These are phyloP conservation scores for Drosophila subsilvestris DNA, from an alignment of 2,888 invertebrate species.

Conservation along the genomic window DNA sequence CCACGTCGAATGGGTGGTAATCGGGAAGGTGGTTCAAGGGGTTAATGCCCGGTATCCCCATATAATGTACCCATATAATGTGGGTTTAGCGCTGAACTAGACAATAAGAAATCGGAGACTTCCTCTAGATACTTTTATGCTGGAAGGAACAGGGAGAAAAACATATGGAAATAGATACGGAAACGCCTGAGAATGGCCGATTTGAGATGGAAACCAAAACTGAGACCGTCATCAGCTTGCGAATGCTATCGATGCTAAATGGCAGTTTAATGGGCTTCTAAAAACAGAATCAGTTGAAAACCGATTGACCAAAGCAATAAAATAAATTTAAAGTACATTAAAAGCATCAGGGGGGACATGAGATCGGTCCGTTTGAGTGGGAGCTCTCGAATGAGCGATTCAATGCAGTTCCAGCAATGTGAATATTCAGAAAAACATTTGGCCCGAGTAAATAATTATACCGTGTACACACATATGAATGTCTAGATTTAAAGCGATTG, in stretches of 20 bases:
- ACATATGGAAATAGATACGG: constrained; percentile 1
- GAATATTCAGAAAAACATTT: constrained; percentile 41
- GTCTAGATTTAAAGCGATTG: constrained; percentile 16
- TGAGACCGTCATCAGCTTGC: constrained; percentile 9
- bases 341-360: constrained; percentile 35
- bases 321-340: constrained; percentile 71
- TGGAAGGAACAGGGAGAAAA: background rate
- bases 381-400: background rate
- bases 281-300: constrained; percentile 56
- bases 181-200: constrained; percentile 25
- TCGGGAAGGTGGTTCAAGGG: no score
- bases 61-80: no score
- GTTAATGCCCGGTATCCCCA: no score
- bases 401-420: constrained; percentile 10
- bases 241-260: constrained; percentile 32
- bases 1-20: constrained; percentile 20
- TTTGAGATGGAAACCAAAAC: background rate
- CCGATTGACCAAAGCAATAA: constrained; percentile 66
- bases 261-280: constrained; percentile 56
- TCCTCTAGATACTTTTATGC: no score
- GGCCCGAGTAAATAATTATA: background rate
- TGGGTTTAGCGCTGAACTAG: no score
- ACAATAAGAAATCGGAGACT: no score
- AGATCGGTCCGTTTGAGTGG: constrained; percentile 6
- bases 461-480: background rate